Evolutionary conservation across 1,140 invertebrate genomes (phyloP), one percentile per base, ranked within the genome.

Genomic region (Drosophila arizonae): DNA sequence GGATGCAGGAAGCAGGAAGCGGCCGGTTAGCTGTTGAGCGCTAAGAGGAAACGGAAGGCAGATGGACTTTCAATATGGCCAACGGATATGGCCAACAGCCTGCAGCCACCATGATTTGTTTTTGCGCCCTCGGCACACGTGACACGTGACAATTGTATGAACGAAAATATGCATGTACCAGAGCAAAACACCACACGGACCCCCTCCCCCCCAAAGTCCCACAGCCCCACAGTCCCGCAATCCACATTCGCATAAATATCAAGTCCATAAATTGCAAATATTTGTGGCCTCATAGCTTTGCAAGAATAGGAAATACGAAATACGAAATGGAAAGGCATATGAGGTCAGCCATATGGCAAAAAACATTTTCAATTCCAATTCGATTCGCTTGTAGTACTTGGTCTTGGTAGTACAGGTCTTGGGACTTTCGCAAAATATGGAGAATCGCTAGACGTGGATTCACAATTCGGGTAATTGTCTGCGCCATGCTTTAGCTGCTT

Each of bases 31-130:
- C 50, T 64, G 54, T 48, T 75, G 73, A 73, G 45, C 66, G 48
- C 33, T 30, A 57, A 69, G 81, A 73, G 81, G 81, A 84, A 84
- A 67, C 81, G 81, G 81, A 85, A 85, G 74, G 46, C 65, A 70
- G 68, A 76, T 61, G 66, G 41, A 36, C 57, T 45, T 58, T 33
- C 57, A 60, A 60, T 60, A 60, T 60, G 57, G 66, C 67, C 55
- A 72, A 50, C 78, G 78, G 78, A 80, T 81, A 60, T 60, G 78
- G 61, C 78, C 72, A 68, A 46, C 43, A 46, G 67, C 68, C 80
- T 72, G 66, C 66, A 76, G 63, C 72, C 21, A 21, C 24, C 21
- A 10, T 50, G 48, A 52, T 33, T 52, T 52, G 51, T 33, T 30
- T 52, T 52, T 43, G 55, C 13, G n/a, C 24, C 17, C 36, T 39